Evolutionary conservation across 2,888 invertebrate species (phyloP).

Genomic region (Muscina levida): DNA sequence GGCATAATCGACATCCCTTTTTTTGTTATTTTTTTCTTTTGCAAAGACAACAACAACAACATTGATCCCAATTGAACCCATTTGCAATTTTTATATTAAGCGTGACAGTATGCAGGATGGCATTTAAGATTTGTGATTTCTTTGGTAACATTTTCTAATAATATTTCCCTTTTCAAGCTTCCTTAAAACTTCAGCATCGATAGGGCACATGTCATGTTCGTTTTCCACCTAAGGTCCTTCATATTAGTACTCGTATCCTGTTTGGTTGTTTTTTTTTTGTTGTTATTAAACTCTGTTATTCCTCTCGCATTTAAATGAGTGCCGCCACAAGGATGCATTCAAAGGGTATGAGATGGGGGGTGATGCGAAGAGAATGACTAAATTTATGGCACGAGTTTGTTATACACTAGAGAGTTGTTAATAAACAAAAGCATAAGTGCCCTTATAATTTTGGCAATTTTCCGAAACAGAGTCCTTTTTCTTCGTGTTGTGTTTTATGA

Average conservation of each 20-base stretch:
- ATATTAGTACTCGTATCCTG: slow-evolving; percentile 1
- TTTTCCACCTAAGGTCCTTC: slow-evolving; percentile 16
- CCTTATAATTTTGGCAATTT: slow-evolving; percentile 56
- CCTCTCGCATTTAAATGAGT: slow-evolving; percentile 21
- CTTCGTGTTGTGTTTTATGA: slow-evolving; percentile 34
- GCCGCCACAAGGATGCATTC: background rate
- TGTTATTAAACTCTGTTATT: background rate
- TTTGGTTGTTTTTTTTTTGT: no score
- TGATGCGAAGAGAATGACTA: background rate
- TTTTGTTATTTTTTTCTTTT: slow-evolving; percentile 10
- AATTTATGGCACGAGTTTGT: slow-evolving; percentile 22
- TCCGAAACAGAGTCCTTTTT: background rate
- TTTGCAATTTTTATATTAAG: slow-evolving; percentile 21
- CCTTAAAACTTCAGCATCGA: no score
- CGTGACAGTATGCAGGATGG: background rate
- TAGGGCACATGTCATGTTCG: background rate
- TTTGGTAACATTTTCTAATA: no score
- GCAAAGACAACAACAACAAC: background rate
- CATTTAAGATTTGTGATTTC: no score
- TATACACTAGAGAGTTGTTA: slow-evolving; percentile 61
- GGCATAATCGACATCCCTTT: no score
- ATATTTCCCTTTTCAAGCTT: no score
- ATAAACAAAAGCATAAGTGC: slow-evolving; percentile 58
- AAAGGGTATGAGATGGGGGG: background rate
- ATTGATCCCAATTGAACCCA: slow-evolving; percentile 47